Percentiles rank a stretch among this genome's conserved stretches.
phyloP scores from a whole-genome alignment of 2,797 vertebrate genomes.

The Characodon lateralis region DNA sequence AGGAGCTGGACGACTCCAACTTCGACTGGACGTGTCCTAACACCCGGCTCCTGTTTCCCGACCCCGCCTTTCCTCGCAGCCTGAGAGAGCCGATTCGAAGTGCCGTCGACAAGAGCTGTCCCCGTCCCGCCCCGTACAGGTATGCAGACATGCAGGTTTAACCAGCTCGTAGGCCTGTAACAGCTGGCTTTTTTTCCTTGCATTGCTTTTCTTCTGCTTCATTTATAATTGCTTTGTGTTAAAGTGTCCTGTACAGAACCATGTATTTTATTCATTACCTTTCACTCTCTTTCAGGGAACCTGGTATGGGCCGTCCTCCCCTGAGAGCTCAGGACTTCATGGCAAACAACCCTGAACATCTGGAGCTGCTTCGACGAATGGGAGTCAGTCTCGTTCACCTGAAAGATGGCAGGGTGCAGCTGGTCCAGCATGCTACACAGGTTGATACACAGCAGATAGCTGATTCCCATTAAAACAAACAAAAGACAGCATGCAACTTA shows the following conservation, averaged over 20 bases:
- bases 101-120: slow-evolving; percentile 96
- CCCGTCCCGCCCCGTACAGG: slow-evolving; percentile 85
- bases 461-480: not conserved
- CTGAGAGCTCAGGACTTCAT: slow-evolving; percentile 97
- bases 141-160: slow-evolving; percentile 44
- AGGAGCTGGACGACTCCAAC: slow-evolving; percentile 94
- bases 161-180: not conserved
- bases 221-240: not conserved
- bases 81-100: slow-evolving; percentile 95
- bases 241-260: not conserved
- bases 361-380: slow-evolving; percentile 97
- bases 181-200: not conserved
- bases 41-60: slow-evolving; percentile 95
- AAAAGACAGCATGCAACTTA: not conserved
- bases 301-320: slow-evolving; percentile 84
- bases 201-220: not conserved
- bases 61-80: slow-evolving; percentile 92
- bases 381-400: slow-evolving; percentile 97
- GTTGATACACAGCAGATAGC: slow-evolving; percentile 62
- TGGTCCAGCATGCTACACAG: slow-evolving; percentile 98
- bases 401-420: slow-evolving; percentile 95
- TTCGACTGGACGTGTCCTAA: slow-evolving; percentile 99
- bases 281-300: slow-evolving; percentile 67
- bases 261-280: not conserved
- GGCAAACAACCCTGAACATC: slow-evolving; percentile 96